These are phyloP conservation scores for Pseudorhombus dupliciocellatus DNA, from an alignment of 2,113 vertebrate species.

Conservation along the genomic window DNA sequence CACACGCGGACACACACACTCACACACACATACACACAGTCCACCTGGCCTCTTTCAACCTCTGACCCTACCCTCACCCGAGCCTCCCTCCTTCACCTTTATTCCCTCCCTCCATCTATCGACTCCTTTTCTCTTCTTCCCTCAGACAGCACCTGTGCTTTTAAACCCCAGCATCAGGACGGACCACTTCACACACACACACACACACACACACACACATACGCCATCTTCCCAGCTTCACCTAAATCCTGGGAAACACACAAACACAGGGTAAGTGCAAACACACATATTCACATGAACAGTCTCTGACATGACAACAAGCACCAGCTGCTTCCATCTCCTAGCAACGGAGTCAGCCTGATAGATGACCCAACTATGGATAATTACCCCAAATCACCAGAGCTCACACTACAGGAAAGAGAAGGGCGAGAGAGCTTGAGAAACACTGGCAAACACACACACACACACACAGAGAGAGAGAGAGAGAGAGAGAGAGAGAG, in stretches of 20 bases:
- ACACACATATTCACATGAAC: slow-evolving; percentile 86
- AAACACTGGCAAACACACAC: slow-evolving; percentile 37
- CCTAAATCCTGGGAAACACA: slow-evolving; percentile 58
- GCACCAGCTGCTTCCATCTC: slow-evolving; percentile 97
- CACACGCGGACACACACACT: slow-evolving; percentile 50
- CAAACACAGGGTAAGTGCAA: slow-evolving; percentile 75
- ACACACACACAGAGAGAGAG: background rate
- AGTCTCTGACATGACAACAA: slow-evolving; percentile 91
- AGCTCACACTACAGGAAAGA: slow-evolving; percentile 73
- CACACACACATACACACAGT: slow-evolving; percentile 55
- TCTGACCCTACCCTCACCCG: slow-evolving; percentile 65
- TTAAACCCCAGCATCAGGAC: slow-evolving; percentile 73
- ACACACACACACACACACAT: slow-evolving; percentile 34
- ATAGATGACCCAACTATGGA: slow-evolving; percentile 98
- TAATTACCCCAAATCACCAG: slow-evolving; percentile 97
- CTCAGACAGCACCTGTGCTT: slow-evolving; percentile 68
- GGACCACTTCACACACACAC: slow-evolving; percentile 48
- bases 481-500: slow-evolving; percentile 34
- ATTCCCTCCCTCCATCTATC: slow-evolving; percentile 58
- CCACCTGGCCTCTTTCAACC: slow-evolving; percentile 73
- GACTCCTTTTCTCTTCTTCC: slow-evolving; percentile 50
- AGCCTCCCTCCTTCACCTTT: slow-evolving; percentile 38
- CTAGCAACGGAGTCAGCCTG: slow-evolving; percentile 94
- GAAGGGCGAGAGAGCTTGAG: slow-evolving; percentile 56
- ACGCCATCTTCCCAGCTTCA: slow-evolving; percentile 9